Conservation (phyloP, 2,797 vertebrate genomes). For the Luscinia megarhynchos region DNA sequence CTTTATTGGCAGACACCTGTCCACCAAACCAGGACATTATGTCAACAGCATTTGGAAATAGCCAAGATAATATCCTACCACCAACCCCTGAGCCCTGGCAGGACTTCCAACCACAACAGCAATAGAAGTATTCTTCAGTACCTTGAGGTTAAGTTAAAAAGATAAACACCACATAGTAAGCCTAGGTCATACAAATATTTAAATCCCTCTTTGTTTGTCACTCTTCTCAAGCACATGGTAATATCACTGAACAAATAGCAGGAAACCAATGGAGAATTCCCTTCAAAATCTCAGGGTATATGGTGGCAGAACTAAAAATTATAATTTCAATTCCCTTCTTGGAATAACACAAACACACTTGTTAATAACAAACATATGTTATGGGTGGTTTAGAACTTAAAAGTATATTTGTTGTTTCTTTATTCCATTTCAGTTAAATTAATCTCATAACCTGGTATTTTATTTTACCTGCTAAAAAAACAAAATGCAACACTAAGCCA, state of each 20-base stretch:
- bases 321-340: conserved; percentile 22
- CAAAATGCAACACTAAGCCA: neutral
- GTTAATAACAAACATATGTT: neutral
- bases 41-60: neutral
- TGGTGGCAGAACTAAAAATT: conserved; percentile 34
- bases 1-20: too few species aligned
- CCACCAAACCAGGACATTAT: neutral
- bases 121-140: neutral
- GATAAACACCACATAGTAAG: conserved; percentile 48
- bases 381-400: neutral
- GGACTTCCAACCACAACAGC: neutral
- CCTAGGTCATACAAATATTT: conserved; percentile 60
- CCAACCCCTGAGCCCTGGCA: neutral
- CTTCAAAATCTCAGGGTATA: conserved; percentile 29
- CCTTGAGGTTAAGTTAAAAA: conserved; percentile 1
- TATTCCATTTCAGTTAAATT: neutral
- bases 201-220: conserved; percentile 56
- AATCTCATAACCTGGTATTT: neutral
- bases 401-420: neutral
- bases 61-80: neutral
- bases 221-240: conserved; percentile 53
- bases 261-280: conserved; percentile 60
- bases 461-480: neutral
- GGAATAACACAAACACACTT: neutral
- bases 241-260: conserved; percentile 75